phyloP scores from a whole-genome alignment of 2,888 invertebrate species.

The Xestia c-nigrum region DNA sequence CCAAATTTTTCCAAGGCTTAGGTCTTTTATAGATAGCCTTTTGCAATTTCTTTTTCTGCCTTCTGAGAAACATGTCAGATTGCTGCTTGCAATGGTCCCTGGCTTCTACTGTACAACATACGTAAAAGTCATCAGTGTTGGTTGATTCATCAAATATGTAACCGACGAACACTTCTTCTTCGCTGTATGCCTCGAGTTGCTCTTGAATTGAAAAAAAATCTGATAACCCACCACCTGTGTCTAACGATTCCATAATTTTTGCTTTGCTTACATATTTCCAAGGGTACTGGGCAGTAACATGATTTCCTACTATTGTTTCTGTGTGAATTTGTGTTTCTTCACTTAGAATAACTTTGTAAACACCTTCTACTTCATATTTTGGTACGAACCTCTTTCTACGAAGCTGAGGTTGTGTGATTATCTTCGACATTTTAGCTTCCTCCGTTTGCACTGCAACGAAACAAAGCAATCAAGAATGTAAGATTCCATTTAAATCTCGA shows the following conservation, averaged over 20 bases:
- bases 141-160: conserved; percentile 92
- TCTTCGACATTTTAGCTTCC: conserved; percentile 70
- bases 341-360: conserved; percentile 88
- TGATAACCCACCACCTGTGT: conserved; percentile 88
- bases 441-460: conserved; percentile 72
- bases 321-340: conserved; percentile 91
- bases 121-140: conserved; percentile 92
- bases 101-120: conserved; percentile 91
- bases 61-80: conserved; percentile 88
- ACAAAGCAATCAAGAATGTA: conserved; percentile 1
- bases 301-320: conserved; percentile 92
- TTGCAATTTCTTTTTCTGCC: conserved; percentile 90
- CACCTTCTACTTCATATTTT: conserved; percentile 90
- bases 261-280: conserved; percentile 93
- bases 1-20: conserved; percentile 91
- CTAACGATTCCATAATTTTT: conserved; percentile 91
- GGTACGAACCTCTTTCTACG: conserved; percentile 86
- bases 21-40: conserved; percentile 91
- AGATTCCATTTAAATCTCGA: conserved; percentile 24
- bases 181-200: conserved; percentile 81
- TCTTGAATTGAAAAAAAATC: conserved; percentile 83
- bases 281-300: conserved; percentile 93
- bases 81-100: conserved; percentile 89
- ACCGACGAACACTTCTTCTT: conserved; percentile 91
- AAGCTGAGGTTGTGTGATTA: conserved; percentile 70